A percentile compares a stretch with the other conserved stretches of the same genome.
These are phyloP conservation scores for Pelecanus crispus DNA, from an alignment of 2,113 vertebrate species.

Conservation along the genomic window DNA sequence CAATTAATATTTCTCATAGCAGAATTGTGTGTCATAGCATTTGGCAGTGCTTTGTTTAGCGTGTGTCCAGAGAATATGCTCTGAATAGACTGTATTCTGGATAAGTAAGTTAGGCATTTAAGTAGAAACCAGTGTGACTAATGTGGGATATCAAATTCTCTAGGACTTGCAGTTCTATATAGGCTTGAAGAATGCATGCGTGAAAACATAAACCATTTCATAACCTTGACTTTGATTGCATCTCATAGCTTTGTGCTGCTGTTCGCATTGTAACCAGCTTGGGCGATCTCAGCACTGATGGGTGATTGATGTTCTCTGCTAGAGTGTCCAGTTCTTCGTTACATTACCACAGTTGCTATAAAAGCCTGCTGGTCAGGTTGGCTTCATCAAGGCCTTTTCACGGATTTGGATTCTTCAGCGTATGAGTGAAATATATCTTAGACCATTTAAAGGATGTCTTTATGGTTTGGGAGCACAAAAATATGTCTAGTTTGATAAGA, in stretches of 20 bases:
- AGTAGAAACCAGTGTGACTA: slow-evolving; percentile 50
- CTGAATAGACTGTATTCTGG: slow-evolving; percentile 11
- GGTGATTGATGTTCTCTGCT: not conserved
- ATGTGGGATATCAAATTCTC: slow-evolving; percentile 49
- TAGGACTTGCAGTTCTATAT: slow-evolving; percentile 18
- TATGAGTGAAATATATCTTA: not conserved
- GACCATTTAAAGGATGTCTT: not conserved
- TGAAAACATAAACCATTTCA: not conserved
- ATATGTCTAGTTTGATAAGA: not conserved
- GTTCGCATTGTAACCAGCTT: not conserved
- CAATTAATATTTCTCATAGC: slow-evolving; percentile 1
- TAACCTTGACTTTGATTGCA: slow-evolving; percentile 23
- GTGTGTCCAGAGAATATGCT: too few species aligned
- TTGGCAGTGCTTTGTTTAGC: slow-evolving; percentile 27
- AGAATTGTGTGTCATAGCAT: not conserved
- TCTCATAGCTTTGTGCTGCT: not conserved
- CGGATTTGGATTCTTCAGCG: not conserved
- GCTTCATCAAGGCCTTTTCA: not conserved
- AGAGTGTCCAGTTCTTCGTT: not conserved
- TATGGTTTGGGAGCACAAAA: not conserved
- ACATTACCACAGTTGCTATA: not conserved
- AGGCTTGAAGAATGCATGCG: not conserved
- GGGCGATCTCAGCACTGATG: not conserved
- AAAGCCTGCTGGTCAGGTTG: not conserved
- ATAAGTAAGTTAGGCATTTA: slow-evolving; percentile 41